These are phyloP conservation scores for Drosophila biarmipes DNA, from an alignment of 1,140 invertebrate genomes.

Conservation along the genomic window DNA sequence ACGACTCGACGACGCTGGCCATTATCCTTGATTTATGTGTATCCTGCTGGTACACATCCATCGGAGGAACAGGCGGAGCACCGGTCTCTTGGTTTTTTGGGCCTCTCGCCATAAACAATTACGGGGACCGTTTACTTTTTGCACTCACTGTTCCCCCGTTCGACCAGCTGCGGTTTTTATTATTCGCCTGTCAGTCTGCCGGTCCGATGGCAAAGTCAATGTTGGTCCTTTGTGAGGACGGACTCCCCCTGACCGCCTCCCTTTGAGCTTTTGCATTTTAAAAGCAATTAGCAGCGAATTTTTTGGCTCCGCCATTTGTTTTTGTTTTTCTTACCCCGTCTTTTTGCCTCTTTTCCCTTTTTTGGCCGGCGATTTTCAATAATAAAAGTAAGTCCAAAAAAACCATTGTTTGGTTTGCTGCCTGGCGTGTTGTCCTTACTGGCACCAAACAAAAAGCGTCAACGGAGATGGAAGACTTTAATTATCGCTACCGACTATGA, in stretches of 20 bases:
- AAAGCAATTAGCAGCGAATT: slow-evolving; percentile 81
- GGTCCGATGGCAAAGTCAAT: slow-evolving; percentile 66
- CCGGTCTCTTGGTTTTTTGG: slow-evolving; percentile 10
- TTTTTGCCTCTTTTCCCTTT: slow-evolving; percentile 5
- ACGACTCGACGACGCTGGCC: slow-evolving; percentile 72
- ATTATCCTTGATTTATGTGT: slow-evolving; percentile 83
- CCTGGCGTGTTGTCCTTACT: slow-evolving; percentile 42
- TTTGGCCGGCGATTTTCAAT: slow-evolving; percentile 68
- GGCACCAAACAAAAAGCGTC: slow-evolving; percentile 21
- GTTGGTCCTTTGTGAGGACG: slow-evolving; percentile 58
- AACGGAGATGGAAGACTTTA: slow-evolving; percentile 12
- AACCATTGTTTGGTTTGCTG: slow-evolving; percentile 37
- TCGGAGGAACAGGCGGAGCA: neutral
- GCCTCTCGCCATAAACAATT: slow-evolving; percentile 77
- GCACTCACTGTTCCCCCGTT: slow-evolving; percentile 45
- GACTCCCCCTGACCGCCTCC: slow-evolving; percentile 17
- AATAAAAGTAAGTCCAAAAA: slow-evolving; percentile 64
- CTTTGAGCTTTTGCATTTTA: slow-evolving; percentile 75
- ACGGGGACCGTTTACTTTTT: slow-evolving; percentile 60
- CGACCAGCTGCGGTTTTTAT: slow-evolving; percentile 75
- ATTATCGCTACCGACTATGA: slow-evolving; percentile 26
- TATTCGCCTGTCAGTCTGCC: slow-evolving; percentile 26
- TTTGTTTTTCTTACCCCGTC: slow-evolving; percentile 57
- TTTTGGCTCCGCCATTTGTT: slow-evolving; percentile 63
- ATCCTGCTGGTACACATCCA: slow-evolving; percentile 69